Conservation (phyloP, 2,797 vertebrate species). For the Delichon dasypus region DNA sequence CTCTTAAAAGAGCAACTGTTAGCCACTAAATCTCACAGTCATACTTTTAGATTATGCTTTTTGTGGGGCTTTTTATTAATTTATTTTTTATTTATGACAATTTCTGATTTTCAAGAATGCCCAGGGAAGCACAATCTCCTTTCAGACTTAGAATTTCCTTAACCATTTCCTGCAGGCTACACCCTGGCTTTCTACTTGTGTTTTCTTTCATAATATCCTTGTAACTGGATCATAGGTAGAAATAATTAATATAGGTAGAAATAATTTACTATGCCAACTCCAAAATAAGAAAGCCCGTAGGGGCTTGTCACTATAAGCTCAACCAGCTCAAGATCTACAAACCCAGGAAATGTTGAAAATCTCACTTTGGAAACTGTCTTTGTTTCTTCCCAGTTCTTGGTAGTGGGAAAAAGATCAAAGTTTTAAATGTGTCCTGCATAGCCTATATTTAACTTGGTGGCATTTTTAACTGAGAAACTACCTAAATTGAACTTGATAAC, state of each 20-base stretch:
- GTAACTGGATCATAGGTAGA: neutral
- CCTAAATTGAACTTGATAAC: neutral
- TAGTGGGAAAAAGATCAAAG: neutral
- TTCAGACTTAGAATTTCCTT: neutral
- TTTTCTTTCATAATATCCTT: neutral
- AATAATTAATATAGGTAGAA: neutral
- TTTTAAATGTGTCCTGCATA: neutral
- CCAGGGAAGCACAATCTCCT: neutral
- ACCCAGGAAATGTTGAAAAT: neutral
- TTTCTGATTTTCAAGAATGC: neutral
- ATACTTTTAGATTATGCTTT: neutral
- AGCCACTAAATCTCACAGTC: neutral
- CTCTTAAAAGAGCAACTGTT: neutral
- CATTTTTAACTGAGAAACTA: neutral
- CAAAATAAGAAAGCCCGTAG: neutral
- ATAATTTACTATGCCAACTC: neutral
- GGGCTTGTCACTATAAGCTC: neutral
- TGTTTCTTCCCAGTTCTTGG: neutral
- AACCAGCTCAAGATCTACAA: neutral
- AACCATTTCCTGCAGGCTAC: neutral
- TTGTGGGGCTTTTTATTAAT: neutral
- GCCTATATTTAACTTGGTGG: neutral
- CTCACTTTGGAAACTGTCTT: neutral
- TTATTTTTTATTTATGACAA: neutral
- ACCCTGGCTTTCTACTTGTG: neutral